Base-by-base conservation (phyloP, 2,797 vertebrate genomes). In the Cuculus canorus region DNA sequence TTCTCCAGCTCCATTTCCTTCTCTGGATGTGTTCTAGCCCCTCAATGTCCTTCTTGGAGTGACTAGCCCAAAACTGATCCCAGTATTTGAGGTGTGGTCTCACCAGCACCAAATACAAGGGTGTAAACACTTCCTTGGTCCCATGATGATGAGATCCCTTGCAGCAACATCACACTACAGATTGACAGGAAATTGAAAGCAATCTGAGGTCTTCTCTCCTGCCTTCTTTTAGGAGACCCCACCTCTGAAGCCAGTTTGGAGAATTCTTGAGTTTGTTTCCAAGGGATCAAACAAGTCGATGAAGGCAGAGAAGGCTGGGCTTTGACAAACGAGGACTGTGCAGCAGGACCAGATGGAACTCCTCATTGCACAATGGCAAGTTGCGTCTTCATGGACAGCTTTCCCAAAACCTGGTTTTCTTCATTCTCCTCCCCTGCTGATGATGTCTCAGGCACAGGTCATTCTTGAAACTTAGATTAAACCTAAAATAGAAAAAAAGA, bases 121-220 rank as follows among this genome's bases (percentile, higher is more conserved):
- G 16, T 17, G 45, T 16, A 17, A 45, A 18, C 45, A 45, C 45
- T 18, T 45, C 45, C 17, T 45, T 8, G 17, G 45, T 45, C 17
- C 45, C 45, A 45, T 2, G 32, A 5, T 35, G 33, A 10, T 23
- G 30, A 17, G 24, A 28, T 27, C 35, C 37, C n/a, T 27, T 24
- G 17, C 7, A 1, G 7, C 5, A 24, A 6, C 13, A 13, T 45
- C 45, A 5, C 24, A 9, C 27, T 1, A 0, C 4, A 10, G 27
- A 17, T 18, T 0, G 2, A 8, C 30, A 61, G 48, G 53, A 83
- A 17, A 30, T 33, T 1, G 4, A 10, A 39, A 79, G 30, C 17
- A 13, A 23, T 15, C 59, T 32, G 12, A 52, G 19, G 17, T 5
- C 18, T 45, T n/a, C 13, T 17, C 21, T 8, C 28, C 37, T 7